Base-by-base conservation (phyloP, 2,888 invertebrate genomes). In the Dicycla oo region DNA sequence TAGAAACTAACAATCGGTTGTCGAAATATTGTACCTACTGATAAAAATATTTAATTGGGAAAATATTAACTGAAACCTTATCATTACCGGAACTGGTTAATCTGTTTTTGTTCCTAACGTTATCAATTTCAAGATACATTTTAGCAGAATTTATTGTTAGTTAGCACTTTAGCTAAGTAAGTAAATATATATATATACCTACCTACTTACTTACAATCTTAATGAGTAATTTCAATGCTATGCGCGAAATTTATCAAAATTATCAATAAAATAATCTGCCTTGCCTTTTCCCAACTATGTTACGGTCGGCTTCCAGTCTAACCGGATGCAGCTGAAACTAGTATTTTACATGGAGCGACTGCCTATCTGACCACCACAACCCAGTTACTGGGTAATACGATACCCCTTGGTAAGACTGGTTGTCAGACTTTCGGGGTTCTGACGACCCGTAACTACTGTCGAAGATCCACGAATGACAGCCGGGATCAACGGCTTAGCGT, bases 51-150 rank as follows among this genome's bases (percentile, higher is more conserved):
- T 54, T 40, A 58, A 80, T 66, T 45, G 62, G 38, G 53, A 34
- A 66, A 63, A 63, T 54, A 56, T 66, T 62, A 26, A 61, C 49
- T 61, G 8, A 58, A 58, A 56, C 51, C 13, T 61, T 79, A 74
- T 78, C 79, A 54, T 11, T 23, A 56, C 23, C 49, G 79, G 68
- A 74, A 68, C 64, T 10, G 3, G 43, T 62, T 79, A 53, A 65
- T 47, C 23, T 38, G 20, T 49, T 53, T 23, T 73, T 73, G 47
- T 47, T 69, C 10, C 30, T 26, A 30, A 43, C 40, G 13, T 49
- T 63, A 54, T 54, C 30, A 49, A 53, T 51, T 40, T 56, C 0
- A n/a, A 26, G 13, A 1, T 30, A 18, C 0, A 3, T 20, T 51
- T 54, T 43, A 5, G 43, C 18, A 43, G 6, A n/a, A 34, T 47